phyloP scores from a whole-genome alignment of 1,140 invertebrate species.

The Zaprionus taronus region DNA sequence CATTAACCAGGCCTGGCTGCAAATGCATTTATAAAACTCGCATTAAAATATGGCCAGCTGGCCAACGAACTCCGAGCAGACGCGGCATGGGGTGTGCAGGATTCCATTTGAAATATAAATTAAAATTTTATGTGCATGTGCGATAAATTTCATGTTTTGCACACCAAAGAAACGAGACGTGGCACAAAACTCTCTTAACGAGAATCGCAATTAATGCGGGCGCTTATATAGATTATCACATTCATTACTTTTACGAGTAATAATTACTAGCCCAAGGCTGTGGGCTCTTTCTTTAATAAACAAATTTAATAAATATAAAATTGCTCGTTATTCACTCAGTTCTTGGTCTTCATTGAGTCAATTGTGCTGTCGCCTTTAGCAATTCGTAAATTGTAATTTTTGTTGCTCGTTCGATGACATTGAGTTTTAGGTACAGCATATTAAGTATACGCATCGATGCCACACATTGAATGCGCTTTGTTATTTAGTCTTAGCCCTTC shows the following conservation, averaged over 20 bases:
- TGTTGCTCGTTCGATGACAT: slow-evolving; percentile 3
- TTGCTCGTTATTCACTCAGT: not conserved
- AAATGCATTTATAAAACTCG: slow-evolving; percentile 42
- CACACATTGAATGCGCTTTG: slow-evolving; percentile 42
- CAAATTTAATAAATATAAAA: slow-evolving; percentile 3
- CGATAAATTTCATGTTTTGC: slow-evolving; percentile 49
- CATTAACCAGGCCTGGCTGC: slow-evolving; percentile 42
- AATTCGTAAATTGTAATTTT: slow-evolving; percentile 39
- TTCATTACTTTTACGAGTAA: slow-evolving; percentile 25
- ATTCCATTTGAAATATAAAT: slow-evolving; percentile 44
- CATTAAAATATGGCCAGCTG: slow-evolving; percentile 44
- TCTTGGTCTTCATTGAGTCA: not conserved
- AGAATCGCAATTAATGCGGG: slow-evolving; percentile 38
- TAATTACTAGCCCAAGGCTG: slow-evolving; percentile 1
- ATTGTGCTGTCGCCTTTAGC: not conserved
- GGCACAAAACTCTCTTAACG: slow-evolving; percentile 35
- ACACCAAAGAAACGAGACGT: slow-evolving; percentile 32
- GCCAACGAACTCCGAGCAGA: slow-evolving; percentile 1
- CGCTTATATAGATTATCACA: slow-evolving; percentile 32
- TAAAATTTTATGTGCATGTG: slow-evolving; percentile 49
- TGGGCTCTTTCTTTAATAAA: not conserved
- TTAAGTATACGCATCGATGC: slow-evolving; percentile 46
- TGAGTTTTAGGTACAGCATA: not conserved
- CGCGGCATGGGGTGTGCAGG: not conserved
- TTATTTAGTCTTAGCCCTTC: slow-evolving; percentile 37